Conservation (phyloP, 2,888 invertebrate genomes). For the Ennomos fuscantarius region DNA sequence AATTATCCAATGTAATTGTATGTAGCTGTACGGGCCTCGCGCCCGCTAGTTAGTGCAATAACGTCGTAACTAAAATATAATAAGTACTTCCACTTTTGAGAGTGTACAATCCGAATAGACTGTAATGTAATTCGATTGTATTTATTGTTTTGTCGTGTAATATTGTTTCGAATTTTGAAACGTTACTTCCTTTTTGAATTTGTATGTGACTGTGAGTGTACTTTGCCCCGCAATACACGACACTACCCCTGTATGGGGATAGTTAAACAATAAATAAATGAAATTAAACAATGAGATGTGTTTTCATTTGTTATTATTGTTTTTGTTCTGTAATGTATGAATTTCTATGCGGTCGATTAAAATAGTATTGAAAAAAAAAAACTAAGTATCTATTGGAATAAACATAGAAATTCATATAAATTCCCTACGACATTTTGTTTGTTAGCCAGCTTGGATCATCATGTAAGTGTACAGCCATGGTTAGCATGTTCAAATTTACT, state of each 20-base stretch:
- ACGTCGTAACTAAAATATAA: constrained; percentile 46
- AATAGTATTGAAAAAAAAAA: no score
- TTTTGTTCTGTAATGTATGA: constrained; percentile 19
- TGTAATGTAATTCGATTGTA: constrained; percentile 71
- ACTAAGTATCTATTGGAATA: no score
- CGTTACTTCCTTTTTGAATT: constrained; percentile 80
- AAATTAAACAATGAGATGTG: constrained; percentile 48
- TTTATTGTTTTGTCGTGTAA: constrained; percentile 45
- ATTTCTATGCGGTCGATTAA: constrained; percentile 2
- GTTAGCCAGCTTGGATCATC: constrained; percentile 62
- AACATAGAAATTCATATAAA: constrained; percentile 23
- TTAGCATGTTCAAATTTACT: constrained; percentile 32
- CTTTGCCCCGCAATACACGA: constrained; percentile 70
- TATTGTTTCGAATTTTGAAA: constrained; percentile 74
- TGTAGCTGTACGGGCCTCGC: constrained; percentile 40
- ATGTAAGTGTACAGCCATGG: constrained; percentile 59
- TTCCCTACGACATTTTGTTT: background rate
- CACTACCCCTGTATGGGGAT: constrained; percentile 68
- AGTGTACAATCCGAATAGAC: constrained; percentile 82
- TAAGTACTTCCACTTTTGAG: constrained; percentile 76
- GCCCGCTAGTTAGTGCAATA: constrained; percentile 74
- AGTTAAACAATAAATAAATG: constrained; percentile 79
- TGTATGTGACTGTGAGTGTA: constrained; percentile 76
- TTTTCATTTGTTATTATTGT: constrained; percentile 37
- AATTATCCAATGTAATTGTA: constrained; percentile 47